Conservation (phyloP, 2,113 vertebrate genomes). For the Spermophilus dauricus region DNA sequence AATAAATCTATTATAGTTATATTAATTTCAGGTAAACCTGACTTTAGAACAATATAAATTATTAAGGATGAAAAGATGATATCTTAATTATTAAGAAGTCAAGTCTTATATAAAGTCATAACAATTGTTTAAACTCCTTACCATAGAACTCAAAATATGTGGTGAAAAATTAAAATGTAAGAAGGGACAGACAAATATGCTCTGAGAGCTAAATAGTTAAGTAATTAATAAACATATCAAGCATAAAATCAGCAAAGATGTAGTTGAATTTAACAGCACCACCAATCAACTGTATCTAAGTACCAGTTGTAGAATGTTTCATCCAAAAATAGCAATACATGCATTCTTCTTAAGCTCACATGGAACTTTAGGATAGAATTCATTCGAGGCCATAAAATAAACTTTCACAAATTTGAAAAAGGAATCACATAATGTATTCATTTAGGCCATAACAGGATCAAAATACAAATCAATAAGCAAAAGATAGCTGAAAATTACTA, state of each 20-base stretch:
- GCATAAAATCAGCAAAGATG: background rate
- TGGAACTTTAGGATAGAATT: too few species aligned
- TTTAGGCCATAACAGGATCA: too few species aligned
- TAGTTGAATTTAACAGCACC: too few species aligned
- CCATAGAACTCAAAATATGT: background rate
- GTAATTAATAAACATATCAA: background rate
- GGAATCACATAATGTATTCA: too few species aligned
- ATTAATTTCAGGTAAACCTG: background rate
- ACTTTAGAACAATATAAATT: background rate
- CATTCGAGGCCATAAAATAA: too few species aligned
- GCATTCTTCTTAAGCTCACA: too few species aligned
- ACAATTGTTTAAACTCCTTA: background rate
- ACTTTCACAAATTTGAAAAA: too few species aligned
- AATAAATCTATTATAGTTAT: background rate
- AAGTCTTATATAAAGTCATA: background rate
- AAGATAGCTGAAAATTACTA: too few species aligned
- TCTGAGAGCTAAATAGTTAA: background rate
- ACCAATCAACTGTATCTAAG: background rate
- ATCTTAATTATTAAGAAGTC: background rate
- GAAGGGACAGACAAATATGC: background rate
- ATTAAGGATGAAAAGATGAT: too few species aligned
- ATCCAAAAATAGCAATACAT: too few species aligned
- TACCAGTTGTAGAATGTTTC: too few species aligned
- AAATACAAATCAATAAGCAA: too few species aligned
- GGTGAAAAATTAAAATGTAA: background rate